Percentiles rank a stretch among this genome's conserved stretches.
Evolutionary conservation across 2,113 vertebrate genomes (phyloP).

Genomic region (Octodon degus): DNA sequence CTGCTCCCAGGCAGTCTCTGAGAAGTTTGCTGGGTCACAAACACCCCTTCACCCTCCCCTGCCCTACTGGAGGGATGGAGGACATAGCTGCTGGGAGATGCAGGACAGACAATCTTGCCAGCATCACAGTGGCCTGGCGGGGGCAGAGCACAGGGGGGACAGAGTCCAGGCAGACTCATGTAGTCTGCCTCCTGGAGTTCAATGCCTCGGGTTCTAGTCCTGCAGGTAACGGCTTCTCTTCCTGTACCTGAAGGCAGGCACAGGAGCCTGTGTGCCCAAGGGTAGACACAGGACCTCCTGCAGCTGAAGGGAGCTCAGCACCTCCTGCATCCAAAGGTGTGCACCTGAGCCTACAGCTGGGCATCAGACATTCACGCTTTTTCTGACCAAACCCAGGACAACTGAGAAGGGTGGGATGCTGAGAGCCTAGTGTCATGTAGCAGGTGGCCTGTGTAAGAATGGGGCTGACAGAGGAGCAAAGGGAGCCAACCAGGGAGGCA

Average conservation of each 20-base stretch:
- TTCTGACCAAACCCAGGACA: neutral
- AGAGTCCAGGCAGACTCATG: neutral
- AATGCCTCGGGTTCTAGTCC: neutral
- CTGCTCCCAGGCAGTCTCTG: neutral
- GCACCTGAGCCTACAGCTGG: neutral
- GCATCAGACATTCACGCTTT: neutral
- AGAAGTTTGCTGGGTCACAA: neutral
- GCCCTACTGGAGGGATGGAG: neutral
- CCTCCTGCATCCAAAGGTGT: neutral
- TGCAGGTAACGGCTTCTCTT: neutral
- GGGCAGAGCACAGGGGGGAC: neutral
- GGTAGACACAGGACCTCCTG: neutral
- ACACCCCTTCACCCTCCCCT: neutral
- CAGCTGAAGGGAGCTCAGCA: neutral
- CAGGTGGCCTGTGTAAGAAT: neutral
- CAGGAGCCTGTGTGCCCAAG: neutral
- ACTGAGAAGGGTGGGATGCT: neutral
- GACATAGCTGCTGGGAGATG: neutral
- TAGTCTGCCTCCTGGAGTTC: neutral
- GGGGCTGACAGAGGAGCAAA: neutral
- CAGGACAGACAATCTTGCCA: neutral
- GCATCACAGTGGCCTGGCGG: rapidly evolving
- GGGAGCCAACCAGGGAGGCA: neutral
- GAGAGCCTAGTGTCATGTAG: neutral
- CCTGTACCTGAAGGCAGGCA: neutral